phyloP scores from a whole-genome alignment of 2,888 invertebrate species.

The Matsumyia berberina region DNA sequence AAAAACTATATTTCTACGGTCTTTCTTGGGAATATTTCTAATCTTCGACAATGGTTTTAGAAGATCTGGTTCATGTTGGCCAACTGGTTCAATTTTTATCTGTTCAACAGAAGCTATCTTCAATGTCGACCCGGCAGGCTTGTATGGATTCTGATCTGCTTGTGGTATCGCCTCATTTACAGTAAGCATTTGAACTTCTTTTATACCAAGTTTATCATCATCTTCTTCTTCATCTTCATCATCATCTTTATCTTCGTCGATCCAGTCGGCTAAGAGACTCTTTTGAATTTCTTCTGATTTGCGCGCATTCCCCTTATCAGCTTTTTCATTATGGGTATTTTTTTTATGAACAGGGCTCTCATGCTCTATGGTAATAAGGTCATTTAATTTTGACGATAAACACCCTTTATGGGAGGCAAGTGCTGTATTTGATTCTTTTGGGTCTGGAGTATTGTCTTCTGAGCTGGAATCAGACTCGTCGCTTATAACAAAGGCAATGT shows the following conservation, averaged over 20 bases:
- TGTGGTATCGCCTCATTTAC: neutral
- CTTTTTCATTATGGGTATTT: neutral
- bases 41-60: constrained; percentile 77
- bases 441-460: neutral
- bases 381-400: neutral
- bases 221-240: constrained; percentile 62
- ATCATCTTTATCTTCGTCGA: constrained; percentile 86
- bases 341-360: neutral
- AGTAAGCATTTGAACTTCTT: neutral
- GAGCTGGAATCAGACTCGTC: constrained; percentile 5
- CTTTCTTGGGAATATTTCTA: constrained; percentile 84
- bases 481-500: neutral
- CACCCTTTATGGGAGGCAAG: neutral
- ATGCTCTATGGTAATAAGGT: neutral
- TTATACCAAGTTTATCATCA: constrained; percentile 16
- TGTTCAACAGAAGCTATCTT: neutral
- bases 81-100: constrained; percentile 1
- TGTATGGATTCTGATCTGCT: neutral
- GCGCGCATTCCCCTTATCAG: neutral
- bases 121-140: neutral
- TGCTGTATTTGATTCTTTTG: neutral
- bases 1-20: constrained; percentile 81
- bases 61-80: neutral
- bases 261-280: constrained; percentile 91
- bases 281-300: constrained; percentile 86